Conservation (phyloP, 2,113 vertebrate genomes). For the Ahaetulla prasina region DNA sequence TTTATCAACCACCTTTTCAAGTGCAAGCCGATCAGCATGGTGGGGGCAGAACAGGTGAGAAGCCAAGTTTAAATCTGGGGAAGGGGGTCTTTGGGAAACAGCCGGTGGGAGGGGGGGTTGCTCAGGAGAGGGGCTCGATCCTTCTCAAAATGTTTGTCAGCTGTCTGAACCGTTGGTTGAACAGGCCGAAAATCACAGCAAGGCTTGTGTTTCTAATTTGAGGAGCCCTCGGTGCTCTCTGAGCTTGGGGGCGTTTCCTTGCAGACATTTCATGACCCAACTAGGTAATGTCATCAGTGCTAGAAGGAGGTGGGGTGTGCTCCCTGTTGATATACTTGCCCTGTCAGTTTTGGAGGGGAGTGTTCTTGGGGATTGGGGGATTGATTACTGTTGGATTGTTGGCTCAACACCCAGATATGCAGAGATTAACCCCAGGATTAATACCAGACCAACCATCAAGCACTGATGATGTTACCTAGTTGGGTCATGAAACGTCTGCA, state of each 20-base stretch:
- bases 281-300: neutral
- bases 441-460: no score
- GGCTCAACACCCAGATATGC: no score
- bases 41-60: conserved; percentile 94
- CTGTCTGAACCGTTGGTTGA: neutral
- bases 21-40: conserved; percentile 99
- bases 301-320: neutral
- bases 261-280: neutral
- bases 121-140: neutral
- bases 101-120: neutral
- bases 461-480: no score
- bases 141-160: neutral
- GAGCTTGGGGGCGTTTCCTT: neutral
- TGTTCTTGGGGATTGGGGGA: no score
- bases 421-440: no score
- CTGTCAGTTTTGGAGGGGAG: no score
- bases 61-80: no score
- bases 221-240: neutral
- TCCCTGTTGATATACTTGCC: no score
- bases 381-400: no score
- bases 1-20: conserved; percentile 98
- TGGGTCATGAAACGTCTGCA: no score
- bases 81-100: neutral
- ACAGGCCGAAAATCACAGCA: neutral
- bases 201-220: no score